A percentile compares a stretch with the other conserved stretches of the same genome.
Evolutionary conservation across 2,888 invertebrate genomes (phyloP).

Genomic region (Lordiphosa fenestrarum): DNA sequence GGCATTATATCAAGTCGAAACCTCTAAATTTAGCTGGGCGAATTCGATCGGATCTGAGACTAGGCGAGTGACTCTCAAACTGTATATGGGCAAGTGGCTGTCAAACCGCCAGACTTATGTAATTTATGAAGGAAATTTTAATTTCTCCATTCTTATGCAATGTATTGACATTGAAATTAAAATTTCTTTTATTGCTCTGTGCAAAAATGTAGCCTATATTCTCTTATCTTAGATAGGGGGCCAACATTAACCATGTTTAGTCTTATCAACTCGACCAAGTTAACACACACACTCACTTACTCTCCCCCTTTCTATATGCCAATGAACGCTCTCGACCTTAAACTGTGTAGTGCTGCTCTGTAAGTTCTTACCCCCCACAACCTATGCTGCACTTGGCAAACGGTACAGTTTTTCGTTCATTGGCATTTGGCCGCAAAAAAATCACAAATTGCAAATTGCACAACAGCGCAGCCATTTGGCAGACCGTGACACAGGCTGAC

Average conservation of each 20-base stretch:
- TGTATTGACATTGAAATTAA: conserved; percentile 49
- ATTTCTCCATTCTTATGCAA: conserved; percentile 24
- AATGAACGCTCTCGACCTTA: conserved; percentile 44
- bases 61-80: background rate
- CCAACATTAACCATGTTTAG: too few relatives aligned
- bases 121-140: conserved; percentile 11
- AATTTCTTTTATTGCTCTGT: background rate
- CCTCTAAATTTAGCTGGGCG: conserved; percentile 54
- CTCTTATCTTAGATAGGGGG: too few relatives aligned
- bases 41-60: conserved; percentile 22
- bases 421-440: conserved; percentile 41
- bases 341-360: conserved; percentile 23
- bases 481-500: conserved; percentile 22
- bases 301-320: conserved; percentile 21
- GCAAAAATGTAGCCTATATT: background rate
- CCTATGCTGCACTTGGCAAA: conserved; percentile 28
- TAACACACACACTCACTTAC: conserved; percentile 1
- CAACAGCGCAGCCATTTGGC: conserved; percentile 22
- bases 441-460: conserved; percentile 23
- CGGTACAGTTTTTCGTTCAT: conserved; percentile 39
- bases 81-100: conserved; percentile 16
- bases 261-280: background rate
- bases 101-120: conserved; percentile 52
- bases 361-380: background rate
- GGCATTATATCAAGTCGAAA: conserved; percentile 59